A percentile compares a stretch with the other conserved stretches of the same genome.
These are phyloP conservation scores for Teleopsis dalmanni DNA, from an alignment of 1,140 invertebrate species.

Conservation along the genomic window DNA sequence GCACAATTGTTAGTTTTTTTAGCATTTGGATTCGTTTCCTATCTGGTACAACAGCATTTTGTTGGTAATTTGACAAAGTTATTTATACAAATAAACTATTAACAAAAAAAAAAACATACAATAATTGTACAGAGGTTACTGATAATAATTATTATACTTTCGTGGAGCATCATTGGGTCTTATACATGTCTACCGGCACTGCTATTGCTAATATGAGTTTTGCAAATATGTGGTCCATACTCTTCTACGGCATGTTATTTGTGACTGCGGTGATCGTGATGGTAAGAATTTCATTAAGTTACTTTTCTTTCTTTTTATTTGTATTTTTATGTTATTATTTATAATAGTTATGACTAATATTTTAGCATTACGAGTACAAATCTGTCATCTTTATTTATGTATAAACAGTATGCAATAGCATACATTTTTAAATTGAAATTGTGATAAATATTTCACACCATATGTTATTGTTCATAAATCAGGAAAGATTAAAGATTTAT, in stretches of 20 bases:
- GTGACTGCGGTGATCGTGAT: slow-evolving; percentile 5
- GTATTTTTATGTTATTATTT: too few species aligned
- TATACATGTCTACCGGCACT: slow-evolving; percentile 10
- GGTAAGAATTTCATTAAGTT: not conserved
- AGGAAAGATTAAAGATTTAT: too few species aligned
- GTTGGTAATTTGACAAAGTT: not conserved
- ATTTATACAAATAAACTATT: not conserved
- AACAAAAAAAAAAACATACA: not conserved
- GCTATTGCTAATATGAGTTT: slow-evolving; percentile 5
- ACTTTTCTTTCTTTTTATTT: too few species aligned
- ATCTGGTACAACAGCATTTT: slow-evolving; percentile 10
- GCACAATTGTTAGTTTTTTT: slow-evolving; percentile 17
- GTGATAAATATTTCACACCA: too few species aligned
- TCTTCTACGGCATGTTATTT: slow-evolving; percentile 12
- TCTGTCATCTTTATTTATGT: too few species aligned
- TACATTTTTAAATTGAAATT: too few species aligned
- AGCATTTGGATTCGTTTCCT: slow-evolving; percentile 3
- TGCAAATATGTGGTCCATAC: slow-evolving; percentile 12
- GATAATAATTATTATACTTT: slow-evolving; percentile 1
- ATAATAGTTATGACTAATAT: too few species aligned
- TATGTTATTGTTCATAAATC: too few species aligned
- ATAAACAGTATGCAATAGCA: too few species aligned
- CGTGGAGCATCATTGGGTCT: slow-evolving; percentile 18
- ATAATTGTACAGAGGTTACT: slow-evolving; percentile 3
- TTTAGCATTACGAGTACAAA: too few species aligned